phyloP scores from a whole-genome alignment of 2,113 vertebrate genomes.

The Lanius ludovicianus region DNA sequence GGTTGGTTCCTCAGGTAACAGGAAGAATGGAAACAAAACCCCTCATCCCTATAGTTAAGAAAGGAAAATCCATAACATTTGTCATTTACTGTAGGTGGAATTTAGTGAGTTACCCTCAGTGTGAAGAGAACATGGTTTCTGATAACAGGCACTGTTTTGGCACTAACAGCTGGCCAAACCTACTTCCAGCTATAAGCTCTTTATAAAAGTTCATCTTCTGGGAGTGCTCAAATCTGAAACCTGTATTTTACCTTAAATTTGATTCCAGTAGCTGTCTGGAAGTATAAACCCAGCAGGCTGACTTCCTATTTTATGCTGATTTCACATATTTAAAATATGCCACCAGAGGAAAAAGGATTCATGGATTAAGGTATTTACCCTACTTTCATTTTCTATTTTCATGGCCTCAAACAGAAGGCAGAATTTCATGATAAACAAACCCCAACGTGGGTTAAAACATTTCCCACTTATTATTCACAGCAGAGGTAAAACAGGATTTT shows the following conservation, averaged over 20 bases:
- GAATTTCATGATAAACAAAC: constrained; percentile 48
- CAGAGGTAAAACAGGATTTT: constrained; percentile 53
- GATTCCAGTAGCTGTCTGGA: neutral
- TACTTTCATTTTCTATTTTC: neutral
- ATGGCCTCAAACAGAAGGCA: neutral
- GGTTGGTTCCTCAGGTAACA: neutral
- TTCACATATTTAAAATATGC: neutral
- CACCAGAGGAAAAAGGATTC: neutral
- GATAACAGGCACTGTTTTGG: neutral
- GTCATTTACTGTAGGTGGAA: neutral
- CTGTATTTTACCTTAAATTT: constrained; percentile 3
- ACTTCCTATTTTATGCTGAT: neutral
- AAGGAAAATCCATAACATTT: neutral
- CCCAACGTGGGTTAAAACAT: constrained; percentile 18
- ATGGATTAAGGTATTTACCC: neutral
- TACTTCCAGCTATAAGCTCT: constrained; percentile 14
- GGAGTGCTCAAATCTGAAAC: neutral
- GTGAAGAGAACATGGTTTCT: neutral
- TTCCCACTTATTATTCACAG: constrained; percentile 69
- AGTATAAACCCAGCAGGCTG: neutral
- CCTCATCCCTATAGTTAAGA: neutral
- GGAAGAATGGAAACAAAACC: neutral
- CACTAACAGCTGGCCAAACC: constrained; percentile 39
- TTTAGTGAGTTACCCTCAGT: neutral
- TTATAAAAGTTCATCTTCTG: neutral